These are phyloP conservation scores for Botia kubotai DNA, from an alignment of 2,797 vertebrate genomes.

Conservation along the genomic window DNA sequence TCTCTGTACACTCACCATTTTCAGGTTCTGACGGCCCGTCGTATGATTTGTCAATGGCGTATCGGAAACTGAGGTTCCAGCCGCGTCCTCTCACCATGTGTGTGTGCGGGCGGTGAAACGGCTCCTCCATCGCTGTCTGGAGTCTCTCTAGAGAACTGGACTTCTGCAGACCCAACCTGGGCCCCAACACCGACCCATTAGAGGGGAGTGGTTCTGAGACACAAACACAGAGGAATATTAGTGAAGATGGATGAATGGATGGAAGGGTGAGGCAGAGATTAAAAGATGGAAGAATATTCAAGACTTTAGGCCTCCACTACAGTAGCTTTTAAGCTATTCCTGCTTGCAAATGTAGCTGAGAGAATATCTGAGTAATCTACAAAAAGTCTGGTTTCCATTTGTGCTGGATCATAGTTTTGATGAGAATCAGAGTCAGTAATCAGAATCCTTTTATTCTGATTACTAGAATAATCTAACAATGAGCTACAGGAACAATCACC, in stretches of 20 bases:
- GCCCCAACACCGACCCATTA: slow-evolving; percentile 81
- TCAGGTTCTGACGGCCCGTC: slow-evolving; percentile 88
- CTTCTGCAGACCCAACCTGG: slow-evolving; percentile 91
- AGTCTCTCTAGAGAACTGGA: slow-evolving; percentile 97
- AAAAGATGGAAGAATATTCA: background rate
- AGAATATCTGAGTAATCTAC: too few relatives aligned
- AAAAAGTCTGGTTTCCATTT: too few relatives aligned
- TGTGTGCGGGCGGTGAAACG: slow-evolving; percentile 87
- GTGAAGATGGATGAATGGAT: background rate
- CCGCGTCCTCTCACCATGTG: slow-evolving; percentile 89
- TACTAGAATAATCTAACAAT: too few relatives aligned
- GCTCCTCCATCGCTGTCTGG: slow-evolving; percentile 89
- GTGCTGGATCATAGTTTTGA: background rate
- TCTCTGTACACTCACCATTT: slow-evolving; percentile 77
- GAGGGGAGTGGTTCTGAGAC: slow-evolving; percentile 56
- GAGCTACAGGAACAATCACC: too few relatives aligned
- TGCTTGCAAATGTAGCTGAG: too few relatives aligned
- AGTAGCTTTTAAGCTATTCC: background rate
- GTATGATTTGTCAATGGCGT: slow-evolving; percentile 95
- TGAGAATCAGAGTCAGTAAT: background rate
- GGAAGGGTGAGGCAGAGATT: background rate
- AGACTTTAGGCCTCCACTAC: background rate
- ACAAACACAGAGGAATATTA: slow-evolving; percentile 2
- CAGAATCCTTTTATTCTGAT: too few relatives aligned
- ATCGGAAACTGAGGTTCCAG: slow-evolving; percentile 93